These are phyloP conservation scores for Caenorhabditis brenneri DNA, from an alignment of 1,140 invertebrate species.

Conservation along the genomic window DNA sequence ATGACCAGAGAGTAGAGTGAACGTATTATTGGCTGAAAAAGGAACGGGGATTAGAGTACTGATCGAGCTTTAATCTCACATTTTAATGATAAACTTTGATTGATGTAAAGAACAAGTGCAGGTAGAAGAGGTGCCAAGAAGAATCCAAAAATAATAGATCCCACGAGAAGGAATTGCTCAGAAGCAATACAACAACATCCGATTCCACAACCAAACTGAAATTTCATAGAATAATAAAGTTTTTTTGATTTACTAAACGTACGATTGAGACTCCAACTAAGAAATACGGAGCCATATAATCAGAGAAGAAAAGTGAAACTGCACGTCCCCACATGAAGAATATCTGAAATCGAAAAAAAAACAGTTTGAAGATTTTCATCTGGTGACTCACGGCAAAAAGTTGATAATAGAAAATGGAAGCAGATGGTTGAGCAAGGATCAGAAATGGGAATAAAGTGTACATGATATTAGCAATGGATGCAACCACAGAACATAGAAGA, in stretches of 20 bases:
- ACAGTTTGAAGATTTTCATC: background rate
- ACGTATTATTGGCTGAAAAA: conserved; percentile 21
- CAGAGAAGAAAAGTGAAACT: conserved; percentile 26
- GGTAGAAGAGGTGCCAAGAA: conserved; percentile 40
- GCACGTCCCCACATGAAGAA: conserved; percentile 36
- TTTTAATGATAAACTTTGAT: conserved; percentile 27
- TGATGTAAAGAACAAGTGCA: background rate
- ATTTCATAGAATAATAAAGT: background rate
- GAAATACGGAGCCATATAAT: conserved; percentile 45
- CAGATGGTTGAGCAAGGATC: conserved; percentile 36
- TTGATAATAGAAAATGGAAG: conserved; percentile 44
- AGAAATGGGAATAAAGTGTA: conserved; percentile 35
- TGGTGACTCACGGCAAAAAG: background rate
- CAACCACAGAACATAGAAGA: conserved; percentile 32
- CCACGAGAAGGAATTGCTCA: background rate
- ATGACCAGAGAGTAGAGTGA: conserved; percentile 26
- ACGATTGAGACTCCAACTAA: conserved; percentile 37
- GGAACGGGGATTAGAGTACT: background rate
- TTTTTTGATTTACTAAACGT: background rate
- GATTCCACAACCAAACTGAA: conserved; percentile 33
- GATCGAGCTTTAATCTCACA: background rate
- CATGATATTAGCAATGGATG: conserved; percentile 26
- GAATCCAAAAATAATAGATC: conserved; percentile 42
- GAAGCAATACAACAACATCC: conserved; percentile 38
- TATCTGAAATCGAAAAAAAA: background rate